Evolutionary conservation across 2,113 vertebrate species (phyloP), one percentile per base, ranked within the genome.

Genomic region (Verasper variegatus): DNA sequence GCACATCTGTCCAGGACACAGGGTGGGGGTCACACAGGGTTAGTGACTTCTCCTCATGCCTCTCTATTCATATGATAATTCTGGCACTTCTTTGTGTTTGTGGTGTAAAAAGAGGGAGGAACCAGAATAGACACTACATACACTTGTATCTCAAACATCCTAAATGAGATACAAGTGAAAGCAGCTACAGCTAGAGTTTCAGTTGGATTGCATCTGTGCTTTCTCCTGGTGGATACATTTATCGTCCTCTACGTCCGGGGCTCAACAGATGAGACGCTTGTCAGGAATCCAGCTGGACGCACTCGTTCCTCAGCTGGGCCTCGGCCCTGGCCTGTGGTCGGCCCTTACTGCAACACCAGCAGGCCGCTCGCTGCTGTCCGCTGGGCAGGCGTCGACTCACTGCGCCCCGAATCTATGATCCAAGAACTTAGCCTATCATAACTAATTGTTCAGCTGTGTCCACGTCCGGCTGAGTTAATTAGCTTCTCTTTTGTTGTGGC

Each of bases 21-120:
- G 31, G 61, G 23, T 59, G 62, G 76, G 27, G 64, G 72, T 82
- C 81, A 68, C 57, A n/a, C 13, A 69, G 68, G 76, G 74, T 71
- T 71, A 57, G 57, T 49, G 73, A 57, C 47, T 18, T 14, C 31
- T 63, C 77, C 59, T 74, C 24, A 63, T 70, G 81, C 55, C 54
- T 63, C 57, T 68, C 57, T 61, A 49, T 91, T 88, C 80, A 90
- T 47, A 87, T 91, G 89, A 52, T 89, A 89, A 93, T 85, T 68
- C 6, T 3, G 18, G 13, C 60, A 35, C 51, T 54, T n/a, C 51
- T 54, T n/a, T 54, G 20, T 54, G 13, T 8, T 54, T 2, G 76
- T 74, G 26, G 54, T 80, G 57, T 61, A 78, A 86, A 86, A 80
- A 51, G n/a, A 23, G 24, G 47, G 63, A 45, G 58, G 61, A 26